Conservation (phyloP, 2,797 vertebrate species). For the Schizothorax lantsangensis region DNA sequence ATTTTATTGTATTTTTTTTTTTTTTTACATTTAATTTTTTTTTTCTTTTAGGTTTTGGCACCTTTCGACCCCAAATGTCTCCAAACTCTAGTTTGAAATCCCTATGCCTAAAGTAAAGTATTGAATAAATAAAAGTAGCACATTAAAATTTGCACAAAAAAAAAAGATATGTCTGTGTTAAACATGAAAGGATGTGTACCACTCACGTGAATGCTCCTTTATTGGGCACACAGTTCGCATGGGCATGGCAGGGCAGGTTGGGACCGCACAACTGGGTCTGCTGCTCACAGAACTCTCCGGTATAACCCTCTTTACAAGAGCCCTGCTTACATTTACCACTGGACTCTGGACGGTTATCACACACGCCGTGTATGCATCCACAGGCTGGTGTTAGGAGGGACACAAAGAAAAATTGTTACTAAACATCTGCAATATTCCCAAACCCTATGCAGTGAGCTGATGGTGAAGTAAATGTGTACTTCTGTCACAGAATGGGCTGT, state of each 20-base stretch:
- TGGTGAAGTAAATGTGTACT: constrained; percentile 72
- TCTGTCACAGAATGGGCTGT: constrained; percentile 84
- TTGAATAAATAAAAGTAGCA: not conserved
- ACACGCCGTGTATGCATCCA: constrained; percentile 83
- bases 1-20: not conserved
- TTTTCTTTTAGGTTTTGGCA: not conserved
- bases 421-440: not conserved
- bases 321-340: constrained; percentile 81
- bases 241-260: constrained; percentile 83
- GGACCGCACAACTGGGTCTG: constrained; percentile 76
- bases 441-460: not conserved
- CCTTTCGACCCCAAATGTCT: not conserved
- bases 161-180: not conserved
- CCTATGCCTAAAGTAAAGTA: not conserved
- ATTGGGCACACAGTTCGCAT: constrained; percentile 85
- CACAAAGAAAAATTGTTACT: not conserved
- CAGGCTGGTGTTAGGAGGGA: constrained; percentile 77
- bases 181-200: not conserved
- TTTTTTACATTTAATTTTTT: not conserved
- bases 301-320: constrained; percentile 80
- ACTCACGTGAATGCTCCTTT: constrained; percentile 76
- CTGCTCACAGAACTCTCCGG: constrained; percentile 83
- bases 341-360: constrained; percentile 83
- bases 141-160: not conserved
- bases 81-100: not conserved